A percentile compares a stretch with the other conserved stretches of the same genome.
phyloP scores from a whole-genome alignment of 2,888 invertebrate species.

The Microctonus brassicae region DNA sequence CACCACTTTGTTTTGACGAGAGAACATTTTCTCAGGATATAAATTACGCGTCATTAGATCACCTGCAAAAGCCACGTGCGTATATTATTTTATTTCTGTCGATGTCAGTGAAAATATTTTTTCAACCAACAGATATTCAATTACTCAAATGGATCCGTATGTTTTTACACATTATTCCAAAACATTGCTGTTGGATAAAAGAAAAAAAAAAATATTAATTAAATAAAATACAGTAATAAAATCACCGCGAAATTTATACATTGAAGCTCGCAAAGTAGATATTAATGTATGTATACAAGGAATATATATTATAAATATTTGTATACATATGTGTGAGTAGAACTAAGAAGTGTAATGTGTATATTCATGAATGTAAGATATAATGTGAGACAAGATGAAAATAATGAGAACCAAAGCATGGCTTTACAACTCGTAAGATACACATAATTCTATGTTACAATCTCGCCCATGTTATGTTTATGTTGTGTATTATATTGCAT shows the following conservation, averaged over 20 bases:
- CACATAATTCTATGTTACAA: slow-evolving; percentile 10
- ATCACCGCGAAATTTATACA: background rate
- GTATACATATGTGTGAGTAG: background rate
- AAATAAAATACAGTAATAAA: background rate
- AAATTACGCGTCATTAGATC: slow-evolving; percentile 10
- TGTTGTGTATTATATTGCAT: background rate
- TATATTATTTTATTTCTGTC: background rate
- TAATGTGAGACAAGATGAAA: background rate
- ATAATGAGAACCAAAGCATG: background rate
- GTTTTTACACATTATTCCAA: too few species aligned
- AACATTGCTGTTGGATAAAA: background rate
- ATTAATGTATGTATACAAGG: too few species aligned
- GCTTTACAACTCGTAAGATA: background rate
- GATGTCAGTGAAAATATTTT: slow-evolving; percentile 2
- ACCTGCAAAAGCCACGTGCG: background rate
- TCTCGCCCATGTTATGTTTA: background rate
- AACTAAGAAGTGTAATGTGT: background rate
- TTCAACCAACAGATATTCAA: background rate
- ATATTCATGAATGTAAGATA: background rate
- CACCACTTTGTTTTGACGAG: slow-evolving; percentile 6
- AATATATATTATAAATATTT: too few species aligned
- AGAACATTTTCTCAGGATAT: background rate
- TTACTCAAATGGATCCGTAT: too few species aligned
- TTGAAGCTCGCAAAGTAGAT: too few species aligned
- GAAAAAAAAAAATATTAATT: background rate